These are phyloP conservation scores for Chrysomela aeneicollis DNA, from an alignment of 2,888 invertebrate genomes.

Conservation along the genomic window DNA sequence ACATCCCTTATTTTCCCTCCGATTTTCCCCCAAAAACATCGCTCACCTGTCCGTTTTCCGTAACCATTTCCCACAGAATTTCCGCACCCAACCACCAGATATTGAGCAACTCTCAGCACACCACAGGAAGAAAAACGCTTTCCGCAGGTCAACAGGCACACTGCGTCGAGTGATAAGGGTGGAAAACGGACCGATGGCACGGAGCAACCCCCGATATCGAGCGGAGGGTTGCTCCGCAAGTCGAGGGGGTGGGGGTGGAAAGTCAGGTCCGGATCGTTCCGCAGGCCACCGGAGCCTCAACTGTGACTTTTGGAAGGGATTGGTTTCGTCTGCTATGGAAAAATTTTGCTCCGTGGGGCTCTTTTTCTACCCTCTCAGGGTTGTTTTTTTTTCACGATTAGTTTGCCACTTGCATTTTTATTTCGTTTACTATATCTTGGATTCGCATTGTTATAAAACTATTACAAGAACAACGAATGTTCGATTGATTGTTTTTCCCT, in stretches of 20 bases:
- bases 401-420: too few species aligned
- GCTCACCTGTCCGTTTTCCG: conserved; percentile 60
- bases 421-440: too few species aligned
- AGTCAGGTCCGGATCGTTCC: not conserved
- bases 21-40: conserved; percentile 8
- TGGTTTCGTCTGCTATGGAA: too few species aligned
- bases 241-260: not conserved
- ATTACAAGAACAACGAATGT: too few species aligned
- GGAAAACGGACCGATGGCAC: conserved; percentile 53
- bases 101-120: conserved; percentile 39
- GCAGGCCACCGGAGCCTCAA: not conserved
- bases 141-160: conserved; percentile 52
- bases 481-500: too few species aligned
- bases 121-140: conserved; percentile 38
- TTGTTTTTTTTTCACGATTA: too few species aligned
- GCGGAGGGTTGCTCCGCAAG: conserved; percentile 48
- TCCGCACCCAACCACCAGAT: conserved; percentile 26
- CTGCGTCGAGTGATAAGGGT: conserved; percentile 49
- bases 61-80: conserved; percentile 53
- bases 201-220: conserved; percentile 59
- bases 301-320: too few species aligned
- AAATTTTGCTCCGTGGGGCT: too few species aligned
- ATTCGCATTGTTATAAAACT: too few species aligned
- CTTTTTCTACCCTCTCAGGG: too few species aligned
- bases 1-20: too few species aligned